Conservation (phyloP, 1,140 invertebrate species). For the Caenorhabditis remanei region DNA sequence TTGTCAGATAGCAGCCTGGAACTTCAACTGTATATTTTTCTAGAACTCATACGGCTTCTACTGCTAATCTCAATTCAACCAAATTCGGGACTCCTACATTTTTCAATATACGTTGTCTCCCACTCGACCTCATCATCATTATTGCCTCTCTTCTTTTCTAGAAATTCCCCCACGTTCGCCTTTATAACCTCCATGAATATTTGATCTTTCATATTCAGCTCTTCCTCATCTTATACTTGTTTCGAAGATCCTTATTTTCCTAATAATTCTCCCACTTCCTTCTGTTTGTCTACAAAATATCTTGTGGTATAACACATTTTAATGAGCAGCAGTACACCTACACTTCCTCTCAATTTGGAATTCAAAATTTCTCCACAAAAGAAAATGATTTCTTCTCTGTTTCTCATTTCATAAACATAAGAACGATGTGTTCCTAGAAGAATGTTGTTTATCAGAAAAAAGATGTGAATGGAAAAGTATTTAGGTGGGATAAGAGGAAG, state of each 20-base stretch:
- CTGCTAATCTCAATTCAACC: too few species aligned
- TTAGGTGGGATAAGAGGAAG: background rate
- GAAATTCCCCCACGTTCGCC: background rate
- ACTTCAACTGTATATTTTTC: too few species aligned
- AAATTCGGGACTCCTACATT: background rate
- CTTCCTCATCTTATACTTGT: background rate
- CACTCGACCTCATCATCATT: background rate
- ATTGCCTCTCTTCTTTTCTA: background rate
- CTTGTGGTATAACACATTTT: background rate
- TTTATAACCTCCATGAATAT: constrained; percentile 35
- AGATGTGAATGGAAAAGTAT: background rate
- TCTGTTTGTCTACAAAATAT: background rate
- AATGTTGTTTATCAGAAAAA: background rate
- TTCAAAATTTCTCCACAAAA: too few species aligned
- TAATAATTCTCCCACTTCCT: background rate
- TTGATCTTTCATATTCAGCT: constrained; percentile 16
- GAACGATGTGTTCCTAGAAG: background rate
- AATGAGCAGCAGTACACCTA: background rate
- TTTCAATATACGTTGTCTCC: background rate
- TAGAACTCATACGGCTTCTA: too few species aligned
- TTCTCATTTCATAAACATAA: background rate
- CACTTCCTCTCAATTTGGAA: too few species aligned
- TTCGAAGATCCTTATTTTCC: constrained; percentile 7
- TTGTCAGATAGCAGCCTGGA: too few species aligned
- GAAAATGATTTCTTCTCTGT: too few species aligned